Evolutionary conservation across 2,113 vertebrate species (phyloP).

Genomic region (Ptyas mucosa): DNA sequence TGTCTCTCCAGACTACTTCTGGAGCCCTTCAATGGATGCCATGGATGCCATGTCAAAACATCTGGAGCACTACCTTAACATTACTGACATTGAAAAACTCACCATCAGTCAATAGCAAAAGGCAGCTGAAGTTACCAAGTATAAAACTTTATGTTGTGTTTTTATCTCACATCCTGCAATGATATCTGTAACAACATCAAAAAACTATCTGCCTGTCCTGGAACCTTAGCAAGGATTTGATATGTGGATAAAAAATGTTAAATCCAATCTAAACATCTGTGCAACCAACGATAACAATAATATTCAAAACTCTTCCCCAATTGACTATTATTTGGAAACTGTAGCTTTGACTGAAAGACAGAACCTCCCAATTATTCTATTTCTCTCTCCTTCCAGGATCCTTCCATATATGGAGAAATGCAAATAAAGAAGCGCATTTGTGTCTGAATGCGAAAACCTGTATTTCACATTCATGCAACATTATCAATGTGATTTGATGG

Average conservation of each 20-base stretch:
- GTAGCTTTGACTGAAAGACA: not conserved
- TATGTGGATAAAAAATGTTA: not conserved
- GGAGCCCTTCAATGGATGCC: not conserved
- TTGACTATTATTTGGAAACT: not conserved
- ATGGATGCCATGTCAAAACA: not conserved
- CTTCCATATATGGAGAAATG: not conserved
- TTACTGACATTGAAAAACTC: not conserved
- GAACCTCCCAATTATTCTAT: not conserved
- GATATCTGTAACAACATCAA: not conserved
- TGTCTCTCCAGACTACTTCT: not conserved
- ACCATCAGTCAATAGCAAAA: not conserved
- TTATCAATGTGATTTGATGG: not conserved
- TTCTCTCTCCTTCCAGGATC: not conserved
- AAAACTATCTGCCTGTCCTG: not conserved
- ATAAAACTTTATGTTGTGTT: too few species aligned
- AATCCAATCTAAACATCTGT: not conserved
- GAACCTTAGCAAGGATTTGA: not conserved
- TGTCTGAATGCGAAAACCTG: not conserved
- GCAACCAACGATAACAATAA: not conserved
- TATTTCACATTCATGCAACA: not conserved
- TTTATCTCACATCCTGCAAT: not conserved
- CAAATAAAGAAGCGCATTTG: not conserved
- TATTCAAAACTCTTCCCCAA: not conserved
- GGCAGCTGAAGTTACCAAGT: not conserved
- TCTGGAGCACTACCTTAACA: not conserved